phyloP scores from a whole-genome alignment of 2,113 vertebrate genomes.

The Anoura caudifer region DNA sequence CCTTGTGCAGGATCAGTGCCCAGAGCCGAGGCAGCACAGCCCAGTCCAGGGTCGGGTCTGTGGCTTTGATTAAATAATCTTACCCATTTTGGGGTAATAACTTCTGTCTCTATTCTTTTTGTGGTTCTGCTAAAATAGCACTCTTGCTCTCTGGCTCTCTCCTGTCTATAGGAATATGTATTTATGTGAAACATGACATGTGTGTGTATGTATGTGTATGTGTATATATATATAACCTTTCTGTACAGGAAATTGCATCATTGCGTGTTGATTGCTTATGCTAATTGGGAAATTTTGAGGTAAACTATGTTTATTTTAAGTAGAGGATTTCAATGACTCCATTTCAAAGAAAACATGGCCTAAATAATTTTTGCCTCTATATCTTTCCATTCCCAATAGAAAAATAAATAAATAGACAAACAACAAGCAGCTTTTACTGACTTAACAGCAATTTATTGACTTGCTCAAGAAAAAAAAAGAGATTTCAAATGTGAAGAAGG shows the following conservation, averaged over 20 bases:
- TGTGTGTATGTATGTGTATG: background rate
- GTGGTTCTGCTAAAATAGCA: background rate
- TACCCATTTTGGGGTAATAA: background rate
- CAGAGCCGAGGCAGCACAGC: background rate
- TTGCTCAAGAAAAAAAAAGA: background rate
- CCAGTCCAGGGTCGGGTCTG: background rate
- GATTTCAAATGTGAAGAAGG: background rate
- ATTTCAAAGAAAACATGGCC: background rate
- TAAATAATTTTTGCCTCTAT: background rate
- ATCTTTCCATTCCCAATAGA: background rate
- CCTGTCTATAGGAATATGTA: background rate
- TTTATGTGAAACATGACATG: background rate
- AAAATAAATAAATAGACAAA: background rate
- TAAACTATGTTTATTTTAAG: background rate
- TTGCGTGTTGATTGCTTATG: background rate
- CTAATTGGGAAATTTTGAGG: background rate
- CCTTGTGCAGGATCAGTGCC: background rate
- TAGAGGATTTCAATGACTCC: constrained; percentile 8
- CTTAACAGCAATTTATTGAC: background rate
- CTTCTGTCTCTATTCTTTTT: background rate
- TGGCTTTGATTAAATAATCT: background rate
- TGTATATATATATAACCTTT: background rate
- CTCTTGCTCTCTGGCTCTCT: background rate
- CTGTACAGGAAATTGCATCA: background rate
- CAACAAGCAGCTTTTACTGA: background rate